Conservation (phyloP, 1,140 invertebrate species). For the Gryllus bimaculatus region DNA sequence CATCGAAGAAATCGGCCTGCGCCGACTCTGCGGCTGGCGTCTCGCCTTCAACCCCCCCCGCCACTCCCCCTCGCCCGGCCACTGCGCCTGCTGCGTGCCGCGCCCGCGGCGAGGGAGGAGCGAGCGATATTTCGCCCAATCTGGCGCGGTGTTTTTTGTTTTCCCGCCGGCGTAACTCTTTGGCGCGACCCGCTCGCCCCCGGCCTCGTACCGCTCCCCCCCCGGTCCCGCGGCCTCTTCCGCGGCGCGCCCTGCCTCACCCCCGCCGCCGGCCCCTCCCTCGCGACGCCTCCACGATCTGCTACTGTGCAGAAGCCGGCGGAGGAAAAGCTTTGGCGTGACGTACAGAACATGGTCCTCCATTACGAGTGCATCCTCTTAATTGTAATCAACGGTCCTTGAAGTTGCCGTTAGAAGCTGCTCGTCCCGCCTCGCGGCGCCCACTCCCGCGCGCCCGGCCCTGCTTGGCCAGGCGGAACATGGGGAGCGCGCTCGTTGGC, state of each 20-base stretch:
- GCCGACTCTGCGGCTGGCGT: too few relatives aligned
- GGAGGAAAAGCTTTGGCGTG: slow-evolving; percentile 2
- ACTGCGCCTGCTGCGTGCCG: too few relatives aligned
- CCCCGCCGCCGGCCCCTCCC: background rate
- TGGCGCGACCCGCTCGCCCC: too few relatives aligned
- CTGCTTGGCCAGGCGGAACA: too few relatives aligned
- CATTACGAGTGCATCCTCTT: slow-evolving; percentile 3
- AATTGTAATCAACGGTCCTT: background rate
- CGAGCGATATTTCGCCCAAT: background rate
- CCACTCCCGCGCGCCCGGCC: too few relatives aligned
- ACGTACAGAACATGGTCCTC: background rate
- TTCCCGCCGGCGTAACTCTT: background rate
- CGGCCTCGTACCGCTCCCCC: too few relatives aligned
- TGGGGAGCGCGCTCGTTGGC: too few relatives aligned
- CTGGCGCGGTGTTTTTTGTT: background rate
- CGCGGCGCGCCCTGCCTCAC: too few relatives aligned
- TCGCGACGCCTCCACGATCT: background rate
- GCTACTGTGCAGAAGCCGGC: background rate
- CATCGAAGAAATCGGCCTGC: too few relatives aligned
- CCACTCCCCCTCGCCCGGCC: too few relatives aligned
- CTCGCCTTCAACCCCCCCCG: too few relatives aligned
- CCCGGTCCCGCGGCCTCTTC: background rate
- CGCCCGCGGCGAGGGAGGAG: too few relatives aligned
- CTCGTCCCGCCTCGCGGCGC: background rate
- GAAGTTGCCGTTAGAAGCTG: background rate